Evolutionary conservation across 2,113 vertebrate species (phyloP), one percentile per base, ranked within the genome.

Genomic region (Sinocyclocheilus maitianheensis): DNA sequence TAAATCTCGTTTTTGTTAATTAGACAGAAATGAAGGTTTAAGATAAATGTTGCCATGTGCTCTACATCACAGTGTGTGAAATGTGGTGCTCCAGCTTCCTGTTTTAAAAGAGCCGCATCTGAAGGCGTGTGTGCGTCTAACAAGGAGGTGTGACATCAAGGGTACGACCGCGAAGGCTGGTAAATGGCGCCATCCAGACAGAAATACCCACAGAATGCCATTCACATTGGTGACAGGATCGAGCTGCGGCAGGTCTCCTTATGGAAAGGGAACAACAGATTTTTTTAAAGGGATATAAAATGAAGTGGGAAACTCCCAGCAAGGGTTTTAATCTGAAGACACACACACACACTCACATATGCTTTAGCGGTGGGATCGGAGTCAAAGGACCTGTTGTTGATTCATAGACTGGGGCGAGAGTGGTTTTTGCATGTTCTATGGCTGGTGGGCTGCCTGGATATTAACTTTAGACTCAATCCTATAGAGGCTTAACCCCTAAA

Each of bases 1-100:
- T 89, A 92, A 89, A 93, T 92, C 85, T 91, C 89, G 67, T 92
- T 93, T 90, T 87, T 90, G 85, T 91, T 94, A 95, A 95, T 95
- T 94, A 93, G 93, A 94, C 91, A 93, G 93, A 93, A 93, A 91
- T 91, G 92, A 83, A 93, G 93, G 85, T 92, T 91, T 85, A 34
- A 89, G 92, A 91, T 93, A 94, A 94, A 92, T 88, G 90, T 77
- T 95, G 91, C 94, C 94, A 94, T 95, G 93, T 94, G 93, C 91
- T 92, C 90, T 93, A 90, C 88, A 90, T 89, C 77, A 85, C 86
- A 78, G 30, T 79, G 82, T 84, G 78, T 89, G 87, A 88, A 88
- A 87, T 87, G 87, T 75, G 91, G 87, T 84, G 86, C 89, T 89
- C 90, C 79, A 74, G 90, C 84, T 95, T 94, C 93, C 93, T 93